These are phyloP conservation scores for Spodoptera litura DNA, from an alignment of 1,140 invertebrate species.

Conservation along the genomic window DNA sequence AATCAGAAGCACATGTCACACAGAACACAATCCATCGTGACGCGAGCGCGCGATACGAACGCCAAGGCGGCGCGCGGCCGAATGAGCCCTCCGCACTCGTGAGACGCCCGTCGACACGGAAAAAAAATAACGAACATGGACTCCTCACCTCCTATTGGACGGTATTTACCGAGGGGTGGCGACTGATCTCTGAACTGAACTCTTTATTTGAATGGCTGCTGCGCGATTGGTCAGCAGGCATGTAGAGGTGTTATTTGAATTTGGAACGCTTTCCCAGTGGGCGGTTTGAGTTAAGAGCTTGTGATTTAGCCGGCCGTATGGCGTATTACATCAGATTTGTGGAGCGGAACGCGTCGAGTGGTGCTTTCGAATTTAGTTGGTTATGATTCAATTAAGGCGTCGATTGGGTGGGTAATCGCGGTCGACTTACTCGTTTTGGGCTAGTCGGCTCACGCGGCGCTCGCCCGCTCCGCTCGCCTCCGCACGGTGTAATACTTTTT, in stretches of 20 bases:
- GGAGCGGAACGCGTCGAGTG: conserved; percentile 48
- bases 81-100: conserved; percentile 66
- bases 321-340: conserved; percentile 61
- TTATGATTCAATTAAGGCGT: conserved; percentile 78
- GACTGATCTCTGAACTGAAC: conserved; percentile 56
- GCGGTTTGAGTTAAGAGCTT: conserved; percentile 70
- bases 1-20: conserved; percentile 81
- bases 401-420: conserved; percentile 72
- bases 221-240: conserved; percentile 64
- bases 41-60: conserved; percentile 79
- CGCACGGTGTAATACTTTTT: conserved; percentile 71
- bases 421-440: conserved; percentile 66
- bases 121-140: conserved; percentile 77
- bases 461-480: conserved; percentile 35
- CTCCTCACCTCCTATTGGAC: conserved; percentile 67
- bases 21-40: conserved; percentile 80
- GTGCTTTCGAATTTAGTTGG: conserved; percentile 71
- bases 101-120: conserved; percentile 57
- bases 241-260: conserved; percentile 76
- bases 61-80: conserved; percentile 81
- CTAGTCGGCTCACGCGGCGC: conserved; percentile 30
- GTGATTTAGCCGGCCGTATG: conserved; percentile 75
- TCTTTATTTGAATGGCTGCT: conserved; percentile 61
- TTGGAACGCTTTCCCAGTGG: conserved; percentile 76
- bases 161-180: conserved; percentile 60